A percentile compares a stretch with the other conserved stretches of the same genome.
Conservation (phyloP, 1,140 invertebrate species). For the Apis mellifera region Amel_HAv3.1 CM009933.2:9578001-9578500, state of each 20-base stretch:
- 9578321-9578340: too few relatives aligned
- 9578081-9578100: neutral
- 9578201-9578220: neutral
- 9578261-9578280: conserved; percentile 11
- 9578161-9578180: conserved; percentile 55
- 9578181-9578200: conserved; percentile 48
- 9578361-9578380: neutral
- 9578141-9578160: conserved; percentile 48
- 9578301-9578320: conserved; percentile 12
- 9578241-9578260: conserved; percentile 24
- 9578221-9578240: conserved; percentile 38
- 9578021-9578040: neutral
- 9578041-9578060: neutral
- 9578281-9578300: conserved; percentile 28
- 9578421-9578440: too few relatives aligned
- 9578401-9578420: neutral
- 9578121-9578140: conserved; percentile 55
- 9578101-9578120: conserved; percentile 19
- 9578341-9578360: neutral
- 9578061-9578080: neutral
- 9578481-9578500: too few relatives aligned
- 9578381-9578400: neutral
- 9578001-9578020: too few relatives aligned
- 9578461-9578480: too few relatives aligned
- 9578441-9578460: too few relatives aligned